Evolutionary conservation across 2,113 vertebrate species (phyloP).

Genomic region (Rallus limicola): DNA sequence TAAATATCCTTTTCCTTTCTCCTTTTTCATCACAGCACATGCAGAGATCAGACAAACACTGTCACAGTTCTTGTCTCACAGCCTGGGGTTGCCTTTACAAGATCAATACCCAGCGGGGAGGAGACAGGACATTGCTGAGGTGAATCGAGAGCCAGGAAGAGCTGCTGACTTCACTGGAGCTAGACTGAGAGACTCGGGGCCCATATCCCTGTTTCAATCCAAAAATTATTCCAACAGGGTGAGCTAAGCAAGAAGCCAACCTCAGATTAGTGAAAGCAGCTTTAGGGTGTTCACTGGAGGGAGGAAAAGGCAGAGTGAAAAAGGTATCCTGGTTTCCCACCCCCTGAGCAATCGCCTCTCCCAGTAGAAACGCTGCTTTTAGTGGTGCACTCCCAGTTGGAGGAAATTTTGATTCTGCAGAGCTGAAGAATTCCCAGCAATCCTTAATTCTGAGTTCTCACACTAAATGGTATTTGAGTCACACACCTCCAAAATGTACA

Average conservation of each 20-base stretch:
- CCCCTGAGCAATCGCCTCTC: background rate
- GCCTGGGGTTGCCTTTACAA: background rate
- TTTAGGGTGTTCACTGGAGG: background rate
- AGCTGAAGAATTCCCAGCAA: background rate
- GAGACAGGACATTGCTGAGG: background rate
- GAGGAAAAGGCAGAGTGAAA: background rate
- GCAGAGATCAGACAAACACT: background rate
- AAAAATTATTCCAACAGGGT: background rate
- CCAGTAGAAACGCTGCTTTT: background rate
- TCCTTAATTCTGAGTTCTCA: background rate
- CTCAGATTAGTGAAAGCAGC: background rate
- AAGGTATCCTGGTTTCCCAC: rapidly evolving
- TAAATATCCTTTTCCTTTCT: background rate
- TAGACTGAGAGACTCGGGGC: background rate
- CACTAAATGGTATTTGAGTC: background rate
- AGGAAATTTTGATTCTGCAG: background rate
- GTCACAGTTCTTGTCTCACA: background rate
- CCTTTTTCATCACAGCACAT: background rate
- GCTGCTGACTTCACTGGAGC: background rate
- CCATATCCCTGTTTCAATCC: background rate
- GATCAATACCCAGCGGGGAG: background rate
- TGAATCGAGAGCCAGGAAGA: background rate
- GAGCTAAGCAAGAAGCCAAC: background rate
- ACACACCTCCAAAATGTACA: background rate
- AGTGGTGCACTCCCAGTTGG: background rate